Conservation (phyloP, 2,113 vertebrate genomes). For the Gallinago media region DNA sequence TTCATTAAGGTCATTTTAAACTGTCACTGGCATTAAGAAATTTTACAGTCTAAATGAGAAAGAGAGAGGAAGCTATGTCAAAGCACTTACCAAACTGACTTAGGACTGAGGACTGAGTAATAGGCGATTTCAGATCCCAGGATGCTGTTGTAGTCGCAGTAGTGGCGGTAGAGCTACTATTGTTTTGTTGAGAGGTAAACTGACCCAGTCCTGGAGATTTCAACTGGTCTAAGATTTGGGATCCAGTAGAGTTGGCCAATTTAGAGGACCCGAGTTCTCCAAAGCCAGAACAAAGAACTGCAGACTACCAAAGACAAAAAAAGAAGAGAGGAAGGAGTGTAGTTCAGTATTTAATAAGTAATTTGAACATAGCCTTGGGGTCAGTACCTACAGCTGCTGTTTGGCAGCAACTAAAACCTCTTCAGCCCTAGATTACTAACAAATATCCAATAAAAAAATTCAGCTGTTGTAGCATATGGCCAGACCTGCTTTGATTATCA, state of each 20-base stretch:
- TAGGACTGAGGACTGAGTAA: too few species aligned
- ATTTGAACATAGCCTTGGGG: background rate
- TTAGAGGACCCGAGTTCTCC: conserved; percentile 86
- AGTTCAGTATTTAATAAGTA: background rate
- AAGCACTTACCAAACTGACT: too few species aligned
- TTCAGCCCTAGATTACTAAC: background rate
- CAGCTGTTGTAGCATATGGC: background rate
- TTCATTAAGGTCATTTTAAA: background rate
- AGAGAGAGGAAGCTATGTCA: background rate
- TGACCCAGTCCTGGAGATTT: conserved; percentile 83
- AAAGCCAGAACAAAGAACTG: conserved; percentile 89
- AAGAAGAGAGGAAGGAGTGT: background rate
- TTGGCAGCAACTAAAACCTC: background rate
- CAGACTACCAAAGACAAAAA: conserved; percentile 77
- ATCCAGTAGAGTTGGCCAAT: conserved; percentile 75
- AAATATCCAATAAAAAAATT: background rate
- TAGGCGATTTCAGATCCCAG: conserved; percentile 17
- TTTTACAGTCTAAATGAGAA: rapidly evolving
- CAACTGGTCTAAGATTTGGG: conserved; percentile 87
- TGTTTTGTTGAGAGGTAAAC: conserved; percentile 78
- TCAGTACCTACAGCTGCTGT: background rate
- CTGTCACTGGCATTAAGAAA: background rate
- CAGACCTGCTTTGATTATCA: background rate
- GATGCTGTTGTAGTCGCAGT: conserved; percentile 64
- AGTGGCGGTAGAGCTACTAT: conserved; percentile 57